Base-by-base conservation (phyloP, 2,797 vertebrate species). In the Halcyon smyrnensis region DNA sequence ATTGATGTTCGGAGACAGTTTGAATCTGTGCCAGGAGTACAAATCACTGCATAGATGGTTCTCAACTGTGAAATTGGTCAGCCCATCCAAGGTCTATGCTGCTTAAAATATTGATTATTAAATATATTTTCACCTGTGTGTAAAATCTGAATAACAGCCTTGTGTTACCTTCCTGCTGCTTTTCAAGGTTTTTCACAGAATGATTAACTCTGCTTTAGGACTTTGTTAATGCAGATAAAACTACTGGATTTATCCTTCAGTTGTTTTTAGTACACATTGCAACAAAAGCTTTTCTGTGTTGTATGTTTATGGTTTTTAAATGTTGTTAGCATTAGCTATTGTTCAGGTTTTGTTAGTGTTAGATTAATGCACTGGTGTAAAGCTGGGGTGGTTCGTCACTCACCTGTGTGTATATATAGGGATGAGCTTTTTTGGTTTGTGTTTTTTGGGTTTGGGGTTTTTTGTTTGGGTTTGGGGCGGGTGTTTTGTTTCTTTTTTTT, bases 61-160 rank as follows among this genome's bases (percentile, higher is more conserved):
- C 39, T 84, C 18, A 37, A 5, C 57, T 95, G 79, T 90, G 78
- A 95, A 94, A 94, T 50, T 56, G 43, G 43, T 92, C 73, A 79
- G 25, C 39, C 65, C 67, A 67, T 93, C 63, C 54, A 92, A 97
- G 71, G 84, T 86, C 60, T 69, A 46, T 45, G 27, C 45, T 80
- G 59, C 43, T 94, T 89, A 87, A 87, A 90, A 76, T 81, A 73
- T 14, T 48, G 25, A 45, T 12, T 36, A 59, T 63, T 76, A 91
- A 93, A 91, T 79, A 21, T 34, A 46, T 86, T 86, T 94, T 81
- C n/a, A 62, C 20, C 10, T 92, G 9, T 63, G 9, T 56, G 16
- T 77, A 81, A 80, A 90, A 64, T 87, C 39, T 86, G 80, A 83
- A 76, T 85, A 89, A 56, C 19, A 53, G 15, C 24, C 4, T 53